Evolutionary conservation across 2,113 vertebrate genomes (phyloP).

Genomic region (Sapayoa aenigma): DNA sequence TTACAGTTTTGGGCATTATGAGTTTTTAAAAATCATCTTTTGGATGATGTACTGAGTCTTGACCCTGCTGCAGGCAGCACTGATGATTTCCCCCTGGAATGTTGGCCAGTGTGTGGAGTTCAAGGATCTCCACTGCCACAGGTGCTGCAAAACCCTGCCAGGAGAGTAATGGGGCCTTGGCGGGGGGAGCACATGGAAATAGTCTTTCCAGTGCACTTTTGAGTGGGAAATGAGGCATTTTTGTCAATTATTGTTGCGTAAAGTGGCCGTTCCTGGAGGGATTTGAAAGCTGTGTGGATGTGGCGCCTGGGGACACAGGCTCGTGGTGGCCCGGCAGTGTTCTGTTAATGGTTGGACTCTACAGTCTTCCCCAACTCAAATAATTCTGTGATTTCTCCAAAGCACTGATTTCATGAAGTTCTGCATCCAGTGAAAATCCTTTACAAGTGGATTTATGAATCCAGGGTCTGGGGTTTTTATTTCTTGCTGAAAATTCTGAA

Average conservation of each 20-base stretch:
- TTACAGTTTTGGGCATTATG: neutral
- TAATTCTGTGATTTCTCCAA: rapidly evolving
- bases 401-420: rapidly evolving
- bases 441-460: neutral
- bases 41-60: neutral
- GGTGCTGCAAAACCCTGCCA: neutral
- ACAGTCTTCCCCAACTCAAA: rapidly evolving
- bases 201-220: neutral
- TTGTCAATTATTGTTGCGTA: neutral
- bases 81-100: neutral
- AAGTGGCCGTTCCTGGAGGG: neutral
- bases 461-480: rapidly evolving
- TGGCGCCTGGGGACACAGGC: neutral
- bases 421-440: neutral
- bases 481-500: rapidly evolving
- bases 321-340: neutral
- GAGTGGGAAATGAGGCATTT: rapidly evolving
- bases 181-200: neutral
- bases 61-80: neutral
- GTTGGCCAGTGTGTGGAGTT: neutral
- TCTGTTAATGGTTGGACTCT: neutral
- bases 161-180: neutral
- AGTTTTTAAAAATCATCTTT: neutral
- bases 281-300: neutral
- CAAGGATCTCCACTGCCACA: neutral